Base-by-base conservation (phyloP, 2,113 vertebrate genomes). In the Dicentrarchus labrax region DNA sequence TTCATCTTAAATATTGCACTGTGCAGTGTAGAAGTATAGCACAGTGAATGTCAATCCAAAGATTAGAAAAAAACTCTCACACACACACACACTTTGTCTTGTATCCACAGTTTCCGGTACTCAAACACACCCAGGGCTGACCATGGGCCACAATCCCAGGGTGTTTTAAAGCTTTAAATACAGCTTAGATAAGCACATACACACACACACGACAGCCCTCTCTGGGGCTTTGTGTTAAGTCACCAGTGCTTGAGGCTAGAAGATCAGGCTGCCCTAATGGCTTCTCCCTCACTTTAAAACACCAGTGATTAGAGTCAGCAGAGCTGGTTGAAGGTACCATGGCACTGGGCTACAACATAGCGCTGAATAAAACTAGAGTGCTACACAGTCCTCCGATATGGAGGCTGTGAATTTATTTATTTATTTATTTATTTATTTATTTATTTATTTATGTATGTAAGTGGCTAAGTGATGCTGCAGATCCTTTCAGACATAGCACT, bases 211-310 rank as follows among this genome's bases (percentile, higher is more conserved):
- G 53, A 72, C 13, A 67, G 50, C 15, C 47, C 45, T 68, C 71
- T 71, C 47, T 54, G 48, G 60, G 82, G 59, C 68, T 80, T 66
- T 56, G 53, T 8, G 6, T 50, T 89, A 84, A 90, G 78, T 91
- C 83, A 89, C 57, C 61, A 50, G 45, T 54, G 79, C 72, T 84
- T 0, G 4, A 56, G 76, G 80, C 62, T 68, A 50, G 43, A 82
- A 17, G 60, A 74, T 72, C 77, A 72, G 48, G 5, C 68, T 62
- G n/a, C 2, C 17, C 56, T 73, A 76, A 83, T 8, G 67, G 60
- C 67, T 77, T 59, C 39, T 62, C 51, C 51, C 61, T 47, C n/a
- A 21, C 74, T 69, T 56, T 72, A 65, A 77, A 87, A 70, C 60
- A 71, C 39, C 47, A 24, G 59, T 76, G 51, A 59, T 76, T 36